Percentiles rank a stretch among this genome's conserved stretches.
These are phyloP conservation scores for Malachius bipustulatus DNA, from an alignment of 2,888 invertebrate genomes.

Conservation along the genomic window DNA sequence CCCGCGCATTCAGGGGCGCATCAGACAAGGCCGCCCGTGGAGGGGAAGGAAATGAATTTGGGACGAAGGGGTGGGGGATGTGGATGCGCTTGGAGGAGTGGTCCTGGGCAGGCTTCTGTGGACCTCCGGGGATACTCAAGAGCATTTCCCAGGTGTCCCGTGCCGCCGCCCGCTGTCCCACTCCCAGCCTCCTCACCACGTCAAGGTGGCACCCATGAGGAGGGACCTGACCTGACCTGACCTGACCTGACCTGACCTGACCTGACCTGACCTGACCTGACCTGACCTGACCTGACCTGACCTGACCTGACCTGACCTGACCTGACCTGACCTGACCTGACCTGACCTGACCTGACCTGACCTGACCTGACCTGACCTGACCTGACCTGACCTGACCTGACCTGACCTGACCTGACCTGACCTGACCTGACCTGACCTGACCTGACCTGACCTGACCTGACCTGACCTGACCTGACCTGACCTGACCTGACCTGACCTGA, in stretches of 20 bases:
- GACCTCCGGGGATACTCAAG: too few species aligned
- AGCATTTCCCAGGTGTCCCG: too few species aligned
- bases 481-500: not conserved
- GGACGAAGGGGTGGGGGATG: too few species aligned
- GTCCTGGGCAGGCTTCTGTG: too few species aligned
- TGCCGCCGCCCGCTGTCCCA: too few species aligned
- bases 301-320: slow-evolving; percentile 3
- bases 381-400: slow-evolving; percentile 3
- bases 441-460: slow-evolving; percentile 4
- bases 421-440: slow-evolving; percentile 3
- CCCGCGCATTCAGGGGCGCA: too few species aligned
- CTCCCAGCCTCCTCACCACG: too few species aligned
- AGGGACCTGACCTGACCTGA: slow-evolving; percentile 3
- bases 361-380: slow-evolving; percentile 3
- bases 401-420: slow-evolving; percentile 3
- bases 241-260: slow-evolving; percentile 3
- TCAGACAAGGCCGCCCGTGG: too few species aligned
- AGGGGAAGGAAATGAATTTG: too few species aligned
- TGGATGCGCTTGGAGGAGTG: too few species aligned
- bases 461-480: not conserved
- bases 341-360: slow-evolving; percentile 3
- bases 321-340: slow-evolving; percentile 3
- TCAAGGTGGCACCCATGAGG: too few species aligned
- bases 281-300: slow-evolving; percentile 3
- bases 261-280: slow-evolving; percentile 3